Percentiles rank a stretch among this genome's conserved stretches.
Conservation (phyloP, 2,888 invertebrate species). For the Sphaerophoria taeniata region DNA sequence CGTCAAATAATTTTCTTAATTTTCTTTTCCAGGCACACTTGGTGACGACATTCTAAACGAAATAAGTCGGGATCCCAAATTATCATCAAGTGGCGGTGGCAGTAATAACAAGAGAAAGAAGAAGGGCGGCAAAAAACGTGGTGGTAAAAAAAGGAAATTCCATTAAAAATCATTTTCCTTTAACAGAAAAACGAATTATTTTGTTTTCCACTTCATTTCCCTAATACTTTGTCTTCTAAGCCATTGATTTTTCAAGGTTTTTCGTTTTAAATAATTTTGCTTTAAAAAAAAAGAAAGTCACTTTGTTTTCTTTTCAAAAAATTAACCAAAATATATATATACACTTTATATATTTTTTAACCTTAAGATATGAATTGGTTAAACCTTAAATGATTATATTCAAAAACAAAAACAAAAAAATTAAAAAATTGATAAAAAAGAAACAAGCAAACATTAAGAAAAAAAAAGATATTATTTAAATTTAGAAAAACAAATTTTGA, state of each 20-base stretch:
- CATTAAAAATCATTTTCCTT: slow-evolving; percentile 77
- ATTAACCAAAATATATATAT: slow-evolving; percentile 11
- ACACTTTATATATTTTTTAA: slow-evolving; percentile 14
- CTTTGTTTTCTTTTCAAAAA: slow-evolving; percentile 24
- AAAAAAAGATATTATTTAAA: slow-evolving; percentile 41
- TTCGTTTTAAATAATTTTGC: slow-evolving; percentile 16
- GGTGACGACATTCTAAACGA: slow-evolving; percentile 91
- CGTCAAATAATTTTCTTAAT: not conserved
- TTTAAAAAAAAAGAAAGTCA: not conserved
- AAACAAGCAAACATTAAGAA: slow-evolving; percentile 15
- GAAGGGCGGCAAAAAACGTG: slow-evolving; percentile 81
- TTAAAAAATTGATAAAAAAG: not conserved
- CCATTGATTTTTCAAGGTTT: slow-evolving; percentile 12
- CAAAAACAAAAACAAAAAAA: slow-evolving; percentile 10
- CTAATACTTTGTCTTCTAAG: not conserved
- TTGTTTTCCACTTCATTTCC: slow-evolving; percentile 14
- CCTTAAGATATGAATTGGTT: slow-evolving; percentile 34
- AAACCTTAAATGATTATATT: slow-evolving; percentile 33
- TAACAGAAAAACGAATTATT: slow-evolving; percentile 2
- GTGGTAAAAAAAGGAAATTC: slow-evolving; percentile 84
- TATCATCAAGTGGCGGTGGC: slow-evolving; percentile 82
- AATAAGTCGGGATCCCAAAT: slow-evolving; percentile 80
- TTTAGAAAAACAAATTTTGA: slow-evolving; percentile 32
- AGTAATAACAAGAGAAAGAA: slow-evolving; percentile 82
- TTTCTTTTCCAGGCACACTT: slow-evolving; percentile 83